These are phyloP conservation scores for Ciona savignyi DNA, from an alignment of 23 tunicate species.

Conservation along the genomic window DNA sequence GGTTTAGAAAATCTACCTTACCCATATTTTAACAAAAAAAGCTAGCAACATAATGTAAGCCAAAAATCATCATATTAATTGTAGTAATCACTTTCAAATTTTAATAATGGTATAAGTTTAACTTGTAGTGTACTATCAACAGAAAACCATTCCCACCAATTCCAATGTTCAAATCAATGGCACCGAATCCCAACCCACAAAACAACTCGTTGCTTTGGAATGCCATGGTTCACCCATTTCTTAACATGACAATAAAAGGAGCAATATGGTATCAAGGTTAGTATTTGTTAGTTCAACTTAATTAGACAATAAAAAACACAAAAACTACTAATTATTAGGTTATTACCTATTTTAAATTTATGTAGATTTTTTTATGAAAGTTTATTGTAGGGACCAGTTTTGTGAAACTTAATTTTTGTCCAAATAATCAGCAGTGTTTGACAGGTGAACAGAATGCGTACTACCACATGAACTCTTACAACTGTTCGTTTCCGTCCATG, in stretches of 20 bases:
- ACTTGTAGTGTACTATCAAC: background rate
- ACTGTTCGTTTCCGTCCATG: constrained; percentile 64
- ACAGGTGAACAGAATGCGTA: constrained; percentile 59
- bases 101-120: too few relatives aligned
- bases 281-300: background rate
- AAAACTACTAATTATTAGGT: too few relatives aligned
- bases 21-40: too few relatives aligned
- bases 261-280: constrained; percentile 55
- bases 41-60: too few relatives aligned
- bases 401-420: too few relatives aligned
- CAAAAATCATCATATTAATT: too few relatives aligned
- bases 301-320: too few relatives aligned
- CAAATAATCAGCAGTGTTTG: background rate
- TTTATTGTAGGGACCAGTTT: too few relatives aligned
- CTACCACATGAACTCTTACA: constrained; percentile 33
- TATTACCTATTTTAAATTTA: too few relatives aligned
- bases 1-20: too few relatives aligned
- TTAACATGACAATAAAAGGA: constrained; percentile 59
- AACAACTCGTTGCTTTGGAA: constrained; percentile 22
- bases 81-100: too few relatives aligned
- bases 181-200: constrained; percentile 2
- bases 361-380: too few relatives aligned
- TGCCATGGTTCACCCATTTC: constrained; percentile 39
- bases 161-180: background rate
- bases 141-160: background rate